Conservation (phyloP, 2,797 vertebrate species). For the Neopelma chrysocephalum region DNA sequence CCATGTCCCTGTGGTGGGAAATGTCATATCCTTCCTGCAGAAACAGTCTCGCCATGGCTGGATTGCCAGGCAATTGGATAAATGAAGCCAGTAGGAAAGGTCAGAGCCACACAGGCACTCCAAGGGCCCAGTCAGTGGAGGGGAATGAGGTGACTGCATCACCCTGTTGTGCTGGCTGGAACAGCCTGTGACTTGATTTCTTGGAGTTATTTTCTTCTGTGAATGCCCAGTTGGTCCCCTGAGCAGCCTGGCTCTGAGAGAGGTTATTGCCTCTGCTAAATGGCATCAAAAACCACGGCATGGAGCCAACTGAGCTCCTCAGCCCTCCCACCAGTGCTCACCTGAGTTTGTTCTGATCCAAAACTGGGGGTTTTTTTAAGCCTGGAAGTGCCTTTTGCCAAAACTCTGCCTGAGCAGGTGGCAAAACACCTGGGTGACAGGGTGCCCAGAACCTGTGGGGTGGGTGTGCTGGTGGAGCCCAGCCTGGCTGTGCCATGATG, state of each 20-base stretch:
- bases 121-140: not conserved
- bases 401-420: not conserved
- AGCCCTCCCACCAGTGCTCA: not conserved
- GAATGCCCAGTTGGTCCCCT: not conserved
- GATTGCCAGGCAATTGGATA: not conserved
- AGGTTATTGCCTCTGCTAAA: not conserved
- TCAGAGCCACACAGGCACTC: not conserved
- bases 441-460: not conserved
- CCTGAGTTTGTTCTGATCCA: not conserved
- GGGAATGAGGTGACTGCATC: not conserved
- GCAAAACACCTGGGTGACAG: not conserved
- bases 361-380: not conserved
- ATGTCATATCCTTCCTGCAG: not conserved
- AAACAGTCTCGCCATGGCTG: not conserved
- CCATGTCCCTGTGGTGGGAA: fast-evolving
- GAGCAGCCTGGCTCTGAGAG: not conserved
- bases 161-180: fast-evolving
- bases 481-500: fast-evolving
- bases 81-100: not conserved
- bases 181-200: fast-evolving
- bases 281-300: fast-evolving
- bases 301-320: not conserved
- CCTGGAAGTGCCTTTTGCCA: not conserved
- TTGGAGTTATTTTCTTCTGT: not conserved
- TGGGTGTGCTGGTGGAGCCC: fast-evolving